Conservation (phyloP, 2,797 vertebrate species). For the Sciaenops ocellatus region DNA sequence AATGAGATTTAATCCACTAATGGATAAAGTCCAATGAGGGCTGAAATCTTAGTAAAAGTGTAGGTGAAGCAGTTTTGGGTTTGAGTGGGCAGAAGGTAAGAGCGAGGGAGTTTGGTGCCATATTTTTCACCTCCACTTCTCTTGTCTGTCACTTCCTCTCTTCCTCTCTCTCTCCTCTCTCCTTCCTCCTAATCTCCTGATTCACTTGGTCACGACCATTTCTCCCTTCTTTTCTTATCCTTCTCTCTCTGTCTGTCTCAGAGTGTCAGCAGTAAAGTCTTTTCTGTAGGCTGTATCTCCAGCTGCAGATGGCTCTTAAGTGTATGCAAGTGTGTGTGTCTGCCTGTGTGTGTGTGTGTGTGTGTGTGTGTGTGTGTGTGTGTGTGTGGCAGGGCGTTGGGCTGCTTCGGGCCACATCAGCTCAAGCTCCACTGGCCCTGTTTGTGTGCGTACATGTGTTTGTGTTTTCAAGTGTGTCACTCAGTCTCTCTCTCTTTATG, state of each 20-base stretch:
- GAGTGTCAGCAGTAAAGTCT: conserved; percentile 76
- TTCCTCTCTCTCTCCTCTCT: conserved; percentile 8
- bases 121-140: conserved; percentile 9
- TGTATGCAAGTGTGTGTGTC: conserved; percentile 50
- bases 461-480: conserved; percentile 75
- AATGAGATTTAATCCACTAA: conserved; percentile 36
- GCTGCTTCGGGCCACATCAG: conserved; percentile 84
- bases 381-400: conserved; percentile 70
- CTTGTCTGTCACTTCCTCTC: conserved; percentile 31
- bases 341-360: conserved; percentile 44
- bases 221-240: conserved; percentile 40
- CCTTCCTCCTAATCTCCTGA: conserved; percentile 48
- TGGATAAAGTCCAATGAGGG: conserved; percentile 29
- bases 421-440: conserved; percentile 83
- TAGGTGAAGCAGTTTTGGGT: conserved; percentile 56
- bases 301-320: conserved; percentile 84
- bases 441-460: conserved; percentile 77
- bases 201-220: conserved; percentile 53
- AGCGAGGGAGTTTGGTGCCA: conserved; percentile 38
- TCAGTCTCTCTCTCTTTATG: conserved; percentile 51
- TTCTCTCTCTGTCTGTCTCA: conserved; percentile 57
- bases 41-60: conserved; percentile 55
- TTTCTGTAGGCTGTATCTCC: conserved; percentile 80
- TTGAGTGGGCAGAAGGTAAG: conserved; percentile 51
- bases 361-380: conserved; percentile 37